These are phyloP conservation scores for Drosophila greeni DNA, from an alignment of 2,888 invertebrate species.

Conservation along the genomic window DNA sequence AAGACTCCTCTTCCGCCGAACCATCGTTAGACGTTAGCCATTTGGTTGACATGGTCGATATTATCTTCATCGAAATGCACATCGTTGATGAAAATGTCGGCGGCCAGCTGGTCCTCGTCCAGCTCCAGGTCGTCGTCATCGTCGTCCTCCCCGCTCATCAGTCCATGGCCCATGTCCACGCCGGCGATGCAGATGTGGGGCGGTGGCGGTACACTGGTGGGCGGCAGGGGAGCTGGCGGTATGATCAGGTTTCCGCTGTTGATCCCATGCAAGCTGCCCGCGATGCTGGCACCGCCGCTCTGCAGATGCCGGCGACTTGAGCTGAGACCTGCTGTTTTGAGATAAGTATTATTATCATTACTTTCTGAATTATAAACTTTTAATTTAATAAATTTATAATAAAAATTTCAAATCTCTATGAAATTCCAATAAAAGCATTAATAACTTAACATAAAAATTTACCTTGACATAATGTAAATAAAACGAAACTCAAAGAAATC, in stretches of 20 bases:
- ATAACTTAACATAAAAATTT: conserved; percentile 14
- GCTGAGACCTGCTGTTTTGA: conserved; percentile 75
- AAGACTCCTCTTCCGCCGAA: conserved; percentile 38
- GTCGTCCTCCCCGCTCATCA: conserved; percentile 71
- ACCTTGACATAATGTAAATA: conserved; percentile 45
- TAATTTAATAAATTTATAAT: background rate
- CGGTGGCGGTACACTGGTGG: conserved; percentile 79
- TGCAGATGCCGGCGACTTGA: conserved; percentile 79
- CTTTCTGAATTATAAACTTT: background rate
- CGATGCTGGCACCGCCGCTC: conserved; percentile 78
- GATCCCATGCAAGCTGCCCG: conserved; percentile 79
- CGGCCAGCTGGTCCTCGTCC: conserved; percentile 74
- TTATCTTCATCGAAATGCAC: conserved; percentile 75
- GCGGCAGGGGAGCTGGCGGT: conserved; percentile 79
- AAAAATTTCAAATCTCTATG: background rate
- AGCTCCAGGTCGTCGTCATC: conserved; percentile 75
- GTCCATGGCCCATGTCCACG: conserved; percentile 71
- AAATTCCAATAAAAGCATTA: fast-evolving
- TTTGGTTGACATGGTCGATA: conserved; percentile 76
- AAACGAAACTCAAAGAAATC: conserved; percentile 59
- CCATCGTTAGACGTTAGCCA: conserved; percentile 78
- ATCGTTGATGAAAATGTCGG: conserved; percentile 77
- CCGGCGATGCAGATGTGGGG: conserved; percentile 79
- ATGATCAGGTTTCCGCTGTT: conserved; percentile 78
- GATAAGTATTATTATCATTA: background rate